Base-by-base conservation (phyloP, 2,888 invertebrate species). In the Phyllotreta cruciferae region DNA sequence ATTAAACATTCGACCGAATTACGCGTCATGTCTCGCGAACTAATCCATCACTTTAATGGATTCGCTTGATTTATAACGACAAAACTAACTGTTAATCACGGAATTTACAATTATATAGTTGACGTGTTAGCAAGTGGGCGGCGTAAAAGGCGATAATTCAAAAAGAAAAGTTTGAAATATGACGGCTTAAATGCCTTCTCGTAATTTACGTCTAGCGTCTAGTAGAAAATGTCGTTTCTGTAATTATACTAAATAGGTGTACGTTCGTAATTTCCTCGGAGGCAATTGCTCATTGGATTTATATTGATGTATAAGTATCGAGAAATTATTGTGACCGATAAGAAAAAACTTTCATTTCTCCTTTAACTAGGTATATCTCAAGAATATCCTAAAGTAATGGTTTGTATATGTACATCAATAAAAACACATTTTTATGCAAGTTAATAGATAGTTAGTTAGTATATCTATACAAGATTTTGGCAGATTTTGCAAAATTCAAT, bases 161-260 rank as follows among this genome's bases (percentile, higher is more conserved):
- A 64, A 68, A 65, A 64, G 63, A 72, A 72, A 72, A 49, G 13
- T 53, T 73, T 73, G 69, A 72, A 72, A 70, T 71, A 73, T 72
- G 73, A 72, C 73, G 70, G 63, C 67, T 66, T 71, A 70, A 72
- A 70, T 67, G 69, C 63, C 70, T 66, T 61, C 61, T 56, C 54
- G 60, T 70, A 70, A 72, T 72, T 72, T 72, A 72, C 67, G 70
- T 66, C 53, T 56, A 56, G 60, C 67, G 70, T 66, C 53, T 56
- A 56, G 60, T 38, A 60, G 36, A 56, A 66, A 52, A 55, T 66
- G 66, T 66, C 66, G 56, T 56, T 60, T 50, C 39, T 54, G 56
- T 62, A 66, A 66, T 66, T 66, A 66, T 56, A 41, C 45, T 62
- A 53, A 66, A 53, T 63, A 49, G 60, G 52, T 8, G 4, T 24